Evolutionary conservation across 2,888 invertebrate species (phyloP), one percentile per base, ranked within the genome.

Genomic region (Mesoligia furuncula): DNA sequence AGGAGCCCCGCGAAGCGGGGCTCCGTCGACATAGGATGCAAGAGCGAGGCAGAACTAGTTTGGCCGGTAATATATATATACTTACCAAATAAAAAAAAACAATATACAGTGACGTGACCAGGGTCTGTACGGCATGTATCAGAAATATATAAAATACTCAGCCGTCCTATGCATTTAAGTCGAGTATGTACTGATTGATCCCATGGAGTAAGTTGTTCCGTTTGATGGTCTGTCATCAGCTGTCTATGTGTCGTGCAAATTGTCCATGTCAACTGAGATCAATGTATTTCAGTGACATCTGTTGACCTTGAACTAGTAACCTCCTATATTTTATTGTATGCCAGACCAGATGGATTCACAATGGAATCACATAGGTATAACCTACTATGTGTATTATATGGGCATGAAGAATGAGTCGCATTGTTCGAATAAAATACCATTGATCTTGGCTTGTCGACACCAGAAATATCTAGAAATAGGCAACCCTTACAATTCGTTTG

Each of bases 161-260:
- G 42, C 9, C 42, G 2, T 42, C 11, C 42, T 2, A 42, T 42
- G 42, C 11, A 42, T 11, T 42, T 42, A 2, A 11, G 42, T 42
- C 42, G 42, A 42, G 42, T 42, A 11, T 11, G 11, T 11, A 42
- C 2, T 42, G 42, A 11, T 39, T 11, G 42, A 11, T 11, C 42
- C 42, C 42, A 42, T 42, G 11, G 11, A 11, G 42, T 11, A 0
- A 42, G 1, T 42, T 42, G 11, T 42, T 42, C 42, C 11, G 2
- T 42, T 42, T 42, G 11, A 42, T 42, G 11, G 42, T 42, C 11
- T 2, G 11, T 42, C 20, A 36, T 68, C 51, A 65, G 54, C 64
- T 73, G 85, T 78, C 48, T 9, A 36, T 61, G 39, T 57, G 17
- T 54, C 65, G 70, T 27, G 77, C 74, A 85, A 84, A 85, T 81